Evolutionary conservation across 2,797 vertebrate species (phyloP).

Genomic region (Macropodus opercularis): DNA sequence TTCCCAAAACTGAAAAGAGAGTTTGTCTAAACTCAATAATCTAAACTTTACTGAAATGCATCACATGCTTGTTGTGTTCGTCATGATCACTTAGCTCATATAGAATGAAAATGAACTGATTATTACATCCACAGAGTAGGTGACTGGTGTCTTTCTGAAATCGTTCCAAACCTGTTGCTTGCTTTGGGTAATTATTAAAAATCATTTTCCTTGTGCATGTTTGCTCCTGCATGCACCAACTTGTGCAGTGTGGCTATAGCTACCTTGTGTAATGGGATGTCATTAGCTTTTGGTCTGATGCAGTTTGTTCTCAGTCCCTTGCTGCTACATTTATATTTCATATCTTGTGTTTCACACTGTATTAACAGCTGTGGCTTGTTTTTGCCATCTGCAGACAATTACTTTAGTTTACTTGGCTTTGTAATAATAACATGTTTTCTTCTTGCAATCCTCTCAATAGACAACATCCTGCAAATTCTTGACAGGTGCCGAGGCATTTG

Average conservation of each 20-base stretch:
- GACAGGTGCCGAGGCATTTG: constrained; percentile 84
- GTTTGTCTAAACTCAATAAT: too few relatives aligned
- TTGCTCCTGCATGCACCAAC: constrained; percentile 41
- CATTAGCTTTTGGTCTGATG: constrained; percentile 77
- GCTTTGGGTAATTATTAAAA: constrained; percentile 57
- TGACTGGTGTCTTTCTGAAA: too few relatives aligned
- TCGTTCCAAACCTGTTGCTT: constrained; percentile 51
- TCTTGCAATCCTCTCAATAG: constrained; percentile 80
- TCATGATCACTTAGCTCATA: too few relatives aligned
- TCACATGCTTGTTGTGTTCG: too few relatives aligned
- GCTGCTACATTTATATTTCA: constrained; percentile 83
- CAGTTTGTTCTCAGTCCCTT: constrained; percentile 79
- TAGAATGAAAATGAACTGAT: too few relatives aligned
- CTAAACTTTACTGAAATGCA: too few relatives aligned
- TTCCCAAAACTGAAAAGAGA: too few relatives aligned
- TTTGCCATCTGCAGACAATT: constrained; percentile 86
- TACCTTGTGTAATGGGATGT: constrained; percentile 76
- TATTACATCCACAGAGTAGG: too few relatives aligned
- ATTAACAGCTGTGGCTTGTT: constrained; percentile 86
- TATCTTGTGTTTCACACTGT: constrained; percentile 83
- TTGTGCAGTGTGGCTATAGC: constrained; percentile 68
- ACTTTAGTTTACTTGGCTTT: constrained; percentile 84
- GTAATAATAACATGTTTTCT: constrained; percentile 83
- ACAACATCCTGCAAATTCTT: constrained; percentile 77
- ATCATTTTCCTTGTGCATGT: constrained; percentile 49